Evolutionary conservation across 35 echinoderm and acorn worm genomes (phyloP).

Genomic region (Antedon bifida): DNA sequence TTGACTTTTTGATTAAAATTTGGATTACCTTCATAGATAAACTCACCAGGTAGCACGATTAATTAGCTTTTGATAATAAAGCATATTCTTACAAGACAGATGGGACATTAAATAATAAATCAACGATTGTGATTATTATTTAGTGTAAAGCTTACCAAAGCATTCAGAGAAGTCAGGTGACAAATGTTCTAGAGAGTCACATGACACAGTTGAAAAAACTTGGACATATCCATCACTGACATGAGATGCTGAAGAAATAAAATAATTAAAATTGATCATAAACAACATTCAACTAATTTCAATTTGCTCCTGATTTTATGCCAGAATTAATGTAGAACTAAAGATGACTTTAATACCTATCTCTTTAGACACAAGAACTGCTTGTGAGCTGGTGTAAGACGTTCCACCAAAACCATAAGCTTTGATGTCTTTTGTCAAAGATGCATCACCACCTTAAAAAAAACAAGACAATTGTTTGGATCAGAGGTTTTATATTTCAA

Average conservation of each 20-base stretch:
- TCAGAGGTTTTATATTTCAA: too few species aligned
- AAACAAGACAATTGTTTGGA: too few species aligned
- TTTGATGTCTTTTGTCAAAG: slow-evolving; percentile 26
- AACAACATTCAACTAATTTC: too few species aligned
- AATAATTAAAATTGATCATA: neutral
- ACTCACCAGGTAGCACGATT: too few species aligned
- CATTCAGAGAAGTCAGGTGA: neutral
- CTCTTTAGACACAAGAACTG: neutral
- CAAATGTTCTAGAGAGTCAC: neutral
- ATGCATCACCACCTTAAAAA: slow-evolving; percentile 43
- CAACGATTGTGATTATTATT: too few species aligned
- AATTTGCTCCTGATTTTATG: too few species aligned
- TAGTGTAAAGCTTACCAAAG: neutral
- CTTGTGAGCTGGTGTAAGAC: slow-evolving; percentile 37
- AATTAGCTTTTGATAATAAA: too few species aligned
- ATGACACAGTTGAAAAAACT: neutral
- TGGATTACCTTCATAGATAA: too few species aligned
- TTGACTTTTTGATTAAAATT: too few species aligned
- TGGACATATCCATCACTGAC: neutral
- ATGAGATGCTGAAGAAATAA: neutral
- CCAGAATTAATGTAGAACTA: too few species aligned
- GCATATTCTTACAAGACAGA: too few species aligned
- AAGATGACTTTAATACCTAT: slow-evolving; percentile 18
- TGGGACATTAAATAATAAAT: too few species aligned
- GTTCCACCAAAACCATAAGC: slow-evolving; percentile 60